Base-by-base conservation (phyloP, 2,797 vertebrate species). In the Eremophila alpestris region DNA sequence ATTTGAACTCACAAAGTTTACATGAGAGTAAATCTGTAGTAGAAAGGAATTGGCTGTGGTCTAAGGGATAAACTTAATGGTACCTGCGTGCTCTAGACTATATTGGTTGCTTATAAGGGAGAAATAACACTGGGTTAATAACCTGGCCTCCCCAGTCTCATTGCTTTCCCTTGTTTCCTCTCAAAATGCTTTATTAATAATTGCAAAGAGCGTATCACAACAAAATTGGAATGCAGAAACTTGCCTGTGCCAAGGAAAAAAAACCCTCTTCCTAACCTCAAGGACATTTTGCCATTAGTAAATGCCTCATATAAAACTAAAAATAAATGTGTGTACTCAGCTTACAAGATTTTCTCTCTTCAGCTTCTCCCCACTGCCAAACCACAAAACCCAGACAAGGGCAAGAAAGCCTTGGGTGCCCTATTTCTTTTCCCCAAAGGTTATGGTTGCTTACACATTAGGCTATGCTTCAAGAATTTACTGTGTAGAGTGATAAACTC, bases 231-330 rank as follows among this genome's bases (percentile, higher is more conserved):
- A 80, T 74, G 87, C 56, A 91, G 82, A 87, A 91, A 87, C 58
- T 96, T 12, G 1, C 10, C 79, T 78, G 19, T 92, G 89, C 87
- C 84, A 93, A 81, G 65, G 49, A 11, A 67, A 3, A 5, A 65
- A 46, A 20, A 0, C 3, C 11, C 14, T 76, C 56, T 85, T 75
- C 36, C 36, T 80, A 64, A 94, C 43, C 87, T 93, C 84, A 94
- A 94, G 84, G 91, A 93, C 87, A 78, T 94, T 88, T 94, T 94
- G 40, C 65, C 79, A 94, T 94, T 94, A 95, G 62, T 43, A 81
- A 95, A 71, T 80, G 69, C 49, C 54, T 91, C n/a, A 49, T n/a
- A 83, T 75, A 86, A 91, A 90, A 85, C 82, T 91, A 89, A 93
- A 96, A 93, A 92, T 87, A 96, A 91, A 86, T 45, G 17, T 26